Percentiles rank a stretch among this genome's conserved stretches.
Evolutionary conservation across 2,888 invertebrate species (phyloP).

Genomic region (Andrena praecox): DNA sequence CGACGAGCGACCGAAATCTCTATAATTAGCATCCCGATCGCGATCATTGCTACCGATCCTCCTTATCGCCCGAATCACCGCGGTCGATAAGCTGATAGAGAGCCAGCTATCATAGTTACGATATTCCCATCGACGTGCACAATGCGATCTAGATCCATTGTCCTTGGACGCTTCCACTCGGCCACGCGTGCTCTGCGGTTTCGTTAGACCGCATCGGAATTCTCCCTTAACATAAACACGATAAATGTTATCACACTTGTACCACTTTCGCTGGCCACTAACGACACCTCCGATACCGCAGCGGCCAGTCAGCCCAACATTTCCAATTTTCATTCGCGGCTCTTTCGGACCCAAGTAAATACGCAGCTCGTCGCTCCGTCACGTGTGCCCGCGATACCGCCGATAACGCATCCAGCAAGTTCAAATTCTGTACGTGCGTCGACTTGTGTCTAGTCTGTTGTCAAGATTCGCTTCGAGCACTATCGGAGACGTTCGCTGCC

Average conservation of each 20-base stretch:
- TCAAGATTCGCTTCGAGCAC: too few species aligned
- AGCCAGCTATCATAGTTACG: not conserved
- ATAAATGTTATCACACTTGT: conserved; percentile 53
- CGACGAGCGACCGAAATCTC: not conserved
- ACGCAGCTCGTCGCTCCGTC: not conserved
- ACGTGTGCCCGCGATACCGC: not conserved
- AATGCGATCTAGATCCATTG: conserved; percentile 6
- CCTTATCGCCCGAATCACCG: conserved; percentile 4
- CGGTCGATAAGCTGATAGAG: conserved; percentile 33
- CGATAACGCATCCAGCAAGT: not conserved
- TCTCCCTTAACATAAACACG: conserved; percentile 39
- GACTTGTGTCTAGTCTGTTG: not conserved
- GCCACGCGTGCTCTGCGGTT: conserved; percentile 57
- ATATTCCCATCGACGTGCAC: conserved; percentile 13
- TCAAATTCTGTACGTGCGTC: not conserved
- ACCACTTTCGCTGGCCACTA: conserved; percentile 4
- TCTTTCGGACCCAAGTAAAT: not conserved
- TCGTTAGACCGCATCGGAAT: conserved; percentile 24
- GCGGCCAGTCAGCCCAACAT: too few species aligned
- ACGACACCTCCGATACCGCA: not conserved
- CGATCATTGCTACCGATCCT: not conserved
- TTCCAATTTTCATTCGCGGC: not conserved
- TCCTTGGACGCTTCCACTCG: conserved; percentile 40
- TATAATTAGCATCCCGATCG: not conserved
- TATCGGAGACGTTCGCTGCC: too few species aligned